These are phyloP conservation scores for Eristalinus sepulchralis DNA, from an alignment of 2,888 invertebrate genomes.

Conservation along the genomic window DNA sequence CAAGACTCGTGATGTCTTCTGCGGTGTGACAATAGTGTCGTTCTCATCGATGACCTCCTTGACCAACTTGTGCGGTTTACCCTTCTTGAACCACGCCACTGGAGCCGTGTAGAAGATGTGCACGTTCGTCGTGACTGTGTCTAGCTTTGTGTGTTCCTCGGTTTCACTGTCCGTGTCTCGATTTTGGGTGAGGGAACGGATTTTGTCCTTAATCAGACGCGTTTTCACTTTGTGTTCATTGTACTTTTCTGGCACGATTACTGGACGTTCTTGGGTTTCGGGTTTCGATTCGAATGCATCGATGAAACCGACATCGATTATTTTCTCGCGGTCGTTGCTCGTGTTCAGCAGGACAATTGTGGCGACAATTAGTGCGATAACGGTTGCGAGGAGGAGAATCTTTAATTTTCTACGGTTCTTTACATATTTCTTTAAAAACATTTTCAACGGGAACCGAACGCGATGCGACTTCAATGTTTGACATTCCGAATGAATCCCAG, in stretches of 20 bases:
- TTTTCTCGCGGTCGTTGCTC: conserved; percentile 64
- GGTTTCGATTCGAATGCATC: conserved; percentile 72
- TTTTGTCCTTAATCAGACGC: conserved; percentile 79
- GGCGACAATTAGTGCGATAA: conserved; percentile 77
- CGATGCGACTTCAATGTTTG: conserved; percentile 62
- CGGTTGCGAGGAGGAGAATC: conserved; percentile 77
- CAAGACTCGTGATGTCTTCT: conserved; percentile 74
- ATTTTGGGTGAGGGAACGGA: conserved; percentile 76
- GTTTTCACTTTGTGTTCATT: conserved; percentile 79
- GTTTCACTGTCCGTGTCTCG: conserved; percentile 73
- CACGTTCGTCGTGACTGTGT: conserved; percentile 76
- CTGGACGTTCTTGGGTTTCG: conserved; percentile 75
- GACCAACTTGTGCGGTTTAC: conserved; percentile 72
- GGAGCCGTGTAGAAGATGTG: conserved; percentile 80
- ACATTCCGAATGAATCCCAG: conserved; percentile 56
- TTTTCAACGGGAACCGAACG: conserved; percentile 72
- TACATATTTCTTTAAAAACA: conserved; percentile 80
- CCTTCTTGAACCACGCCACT: conserved; percentile 79
- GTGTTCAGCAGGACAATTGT: conserved; percentile 78
- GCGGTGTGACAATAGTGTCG: conserved; percentile 72
- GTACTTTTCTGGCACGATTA: conserved; percentile 80
- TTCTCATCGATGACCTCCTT: conserved; percentile 65
- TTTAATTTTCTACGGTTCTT: conserved; percentile 80
- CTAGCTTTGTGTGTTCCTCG: conserved; percentile 75
- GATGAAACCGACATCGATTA: conserved; percentile 74